Percentiles rank a stretch among this genome's conserved stretches.
phyloP scores from a whole-genome alignment of 2,888 invertebrate species.

The Lycia hirtaria region DNA sequence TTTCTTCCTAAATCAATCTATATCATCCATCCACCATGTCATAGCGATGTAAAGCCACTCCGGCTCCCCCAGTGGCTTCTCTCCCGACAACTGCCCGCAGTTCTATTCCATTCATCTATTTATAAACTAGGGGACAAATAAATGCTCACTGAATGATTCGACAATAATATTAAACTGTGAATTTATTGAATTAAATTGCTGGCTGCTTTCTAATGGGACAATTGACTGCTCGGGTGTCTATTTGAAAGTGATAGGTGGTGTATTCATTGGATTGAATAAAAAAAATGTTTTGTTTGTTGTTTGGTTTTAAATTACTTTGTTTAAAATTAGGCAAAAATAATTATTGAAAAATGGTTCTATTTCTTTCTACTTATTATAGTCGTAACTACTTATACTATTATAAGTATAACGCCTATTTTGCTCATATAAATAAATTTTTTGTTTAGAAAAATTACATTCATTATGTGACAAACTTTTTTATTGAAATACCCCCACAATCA shows the following conservation, averaged over 20 bases:
- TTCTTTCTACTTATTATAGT: no score
- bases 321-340: no score
- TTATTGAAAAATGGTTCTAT: no score
- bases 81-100: slow-evolving; percentile 49
- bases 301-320: no score
- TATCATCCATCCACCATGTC: background rate
- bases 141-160: slow-evolving; percentile 73
- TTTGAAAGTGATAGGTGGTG: slow-evolving; percentile 14
- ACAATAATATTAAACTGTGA: slow-evolving; percentile 49
- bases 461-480: no score
- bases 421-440: no score
- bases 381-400: no score
- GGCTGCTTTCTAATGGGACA: slow-evolving; percentile 11
- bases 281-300: no score
- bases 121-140: slow-evolving; percentile 57
- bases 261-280: background rate
- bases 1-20: slow-evolving; percentile 6
- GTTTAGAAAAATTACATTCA: no score
- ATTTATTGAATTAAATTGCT: slow-evolving; percentile 21
- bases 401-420: no score
- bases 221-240: slow-evolving; percentile 18
- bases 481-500: no score
- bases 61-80: slow-evolving; percentile 12
- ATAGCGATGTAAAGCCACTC: slow-evolving; percentile 16
- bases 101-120: slow-evolving; percentile 51